A percentile compares a stretch with the other conserved stretches of the same genome.
Evolutionary conservation across 2,797 vertebrate genomes (phyloP).

Genomic region (Ammospiza maritima): DNA sequence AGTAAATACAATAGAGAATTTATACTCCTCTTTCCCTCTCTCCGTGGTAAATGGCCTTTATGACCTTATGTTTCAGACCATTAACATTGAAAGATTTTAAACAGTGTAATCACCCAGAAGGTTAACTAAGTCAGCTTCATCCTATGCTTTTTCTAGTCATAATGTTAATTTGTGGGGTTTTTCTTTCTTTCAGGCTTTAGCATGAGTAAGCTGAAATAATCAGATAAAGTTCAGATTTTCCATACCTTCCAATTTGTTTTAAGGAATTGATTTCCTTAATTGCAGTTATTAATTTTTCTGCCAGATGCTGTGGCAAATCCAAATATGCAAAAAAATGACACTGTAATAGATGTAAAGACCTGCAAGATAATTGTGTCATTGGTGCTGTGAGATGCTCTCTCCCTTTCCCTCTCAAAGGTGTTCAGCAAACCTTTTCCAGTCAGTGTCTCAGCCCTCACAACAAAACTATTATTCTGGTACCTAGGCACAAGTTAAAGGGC

Average conservation of each 20-base stretch:
- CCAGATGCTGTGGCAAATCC: not conserved
- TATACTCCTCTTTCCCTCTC: not conserved
- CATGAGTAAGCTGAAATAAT: not conserved
- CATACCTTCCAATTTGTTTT: not conserved
- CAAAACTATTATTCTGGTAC: not conserved
- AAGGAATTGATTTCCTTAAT: not conserved
- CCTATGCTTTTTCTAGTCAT: not conserved
- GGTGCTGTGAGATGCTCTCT: not conserved
- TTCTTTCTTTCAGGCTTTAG: not conserved
- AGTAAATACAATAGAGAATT: not conserved
- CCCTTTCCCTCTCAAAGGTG: not conserved
- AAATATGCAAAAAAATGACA: not conserved
- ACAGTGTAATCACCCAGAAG: not conserved
- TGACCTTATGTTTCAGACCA: not conserved
- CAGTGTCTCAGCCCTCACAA: not conserved
- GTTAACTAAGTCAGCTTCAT: not conserved
- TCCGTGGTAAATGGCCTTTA: not conserved
- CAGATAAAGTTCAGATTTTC: not conserved
- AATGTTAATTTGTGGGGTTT: not conserved
- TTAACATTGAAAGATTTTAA: not conserved
- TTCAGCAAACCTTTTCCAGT: not conserved
- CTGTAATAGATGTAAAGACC: not conserved
- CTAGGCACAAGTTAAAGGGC: not conserved
- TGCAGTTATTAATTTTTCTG: not conserved
- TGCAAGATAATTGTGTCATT: not conserved